A percentile compares a stretch with the other conserved stretches of the same genome.
Conservation (phyloP, 1,140 invertebrate genomes). For the Zaprionus inermis region DNA sequence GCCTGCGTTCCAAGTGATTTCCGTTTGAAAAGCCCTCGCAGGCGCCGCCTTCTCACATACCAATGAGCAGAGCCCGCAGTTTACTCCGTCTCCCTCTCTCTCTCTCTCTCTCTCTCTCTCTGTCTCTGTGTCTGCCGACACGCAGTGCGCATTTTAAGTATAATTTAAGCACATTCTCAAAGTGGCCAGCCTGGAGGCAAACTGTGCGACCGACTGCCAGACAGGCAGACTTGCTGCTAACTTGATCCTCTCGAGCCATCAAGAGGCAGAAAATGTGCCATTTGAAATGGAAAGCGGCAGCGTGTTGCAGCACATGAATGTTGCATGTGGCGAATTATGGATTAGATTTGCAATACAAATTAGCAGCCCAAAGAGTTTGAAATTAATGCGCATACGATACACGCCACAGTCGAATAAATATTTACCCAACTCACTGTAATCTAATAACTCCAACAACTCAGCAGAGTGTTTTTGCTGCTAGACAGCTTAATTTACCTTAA, state of each 20-base stretch:
- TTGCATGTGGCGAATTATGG: neutral
- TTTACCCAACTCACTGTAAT: neutral
- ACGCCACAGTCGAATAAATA: neutral
- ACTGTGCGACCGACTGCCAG: neutral
- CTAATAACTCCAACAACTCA: no score
- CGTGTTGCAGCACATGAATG: neutral
- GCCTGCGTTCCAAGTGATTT: slow-evolving; percentile 62
- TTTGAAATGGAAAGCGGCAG: slow-evolving; percentile 21
- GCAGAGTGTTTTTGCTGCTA: neutral
- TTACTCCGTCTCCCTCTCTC: neutral
- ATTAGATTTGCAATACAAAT: slow-evolving; percentile 1
- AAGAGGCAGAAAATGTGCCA: slow-evolving; percentile 22
- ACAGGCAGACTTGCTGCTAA: neutral
- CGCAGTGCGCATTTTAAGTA: slow-evolving; percentile 67
- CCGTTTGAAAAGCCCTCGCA: slow-evolving; percentile 53
- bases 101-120: no score
- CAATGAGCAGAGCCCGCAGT: slow-evolving; percentile 46
- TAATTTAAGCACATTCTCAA: slow-evolving; percentile 48
- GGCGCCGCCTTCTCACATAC: slow-evolving; percentile 54
- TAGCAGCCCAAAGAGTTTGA: neutral
- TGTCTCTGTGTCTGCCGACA: slow-evolving; percentile 38
- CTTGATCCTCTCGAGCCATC: neutral
- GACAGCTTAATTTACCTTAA: neutral
- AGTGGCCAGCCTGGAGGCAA: slow-evolving; percentile 4
- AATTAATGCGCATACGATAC: neutral